phyloP scores from a whole-genome alignment of 2,797 vertebrate genomes.

The Zenarchopterus dispar region DNA sequence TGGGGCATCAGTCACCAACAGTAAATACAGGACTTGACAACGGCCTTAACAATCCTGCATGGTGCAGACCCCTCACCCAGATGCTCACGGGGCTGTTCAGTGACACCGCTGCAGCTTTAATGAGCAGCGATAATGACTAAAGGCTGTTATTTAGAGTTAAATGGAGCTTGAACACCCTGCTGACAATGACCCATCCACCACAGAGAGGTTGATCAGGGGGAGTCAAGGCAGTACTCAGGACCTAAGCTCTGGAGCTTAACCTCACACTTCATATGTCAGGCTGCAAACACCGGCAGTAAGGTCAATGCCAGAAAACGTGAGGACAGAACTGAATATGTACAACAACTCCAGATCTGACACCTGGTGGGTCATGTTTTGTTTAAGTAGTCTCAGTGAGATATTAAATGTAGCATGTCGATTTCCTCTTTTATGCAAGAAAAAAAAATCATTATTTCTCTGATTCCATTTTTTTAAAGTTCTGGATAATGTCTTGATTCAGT shows the following conservation, averaged over 20 bases:
- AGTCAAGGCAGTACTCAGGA: constrained; percentile 43
- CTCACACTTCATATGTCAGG: constrained; percentile 52
- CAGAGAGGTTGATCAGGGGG: constrained; percentile 59
- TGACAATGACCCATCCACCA: constrained; percentile 70
- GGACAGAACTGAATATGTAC: constrained; percentile 11
- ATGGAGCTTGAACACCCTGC: constrained; percentile 78
- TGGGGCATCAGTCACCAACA: constrained; percentile 1
- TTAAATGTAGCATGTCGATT: not conserved
- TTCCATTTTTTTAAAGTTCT: not conserved
- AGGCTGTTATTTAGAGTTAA: constrained; percentile 77
- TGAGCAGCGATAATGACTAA: constrained; percentile 74
- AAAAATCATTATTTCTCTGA: not conserved
- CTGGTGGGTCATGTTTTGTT: too few relatives aligned
- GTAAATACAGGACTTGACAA: constrained; percentile 13
- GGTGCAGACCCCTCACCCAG: constrained; percentile 47
- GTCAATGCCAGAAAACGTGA: constrained; percentile 25
- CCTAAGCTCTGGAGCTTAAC: constrained; percentile 51
- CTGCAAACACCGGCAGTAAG: constrained; percentile 11
- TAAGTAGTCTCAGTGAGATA: too few relatives aligned
- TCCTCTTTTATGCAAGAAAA: not conserved
- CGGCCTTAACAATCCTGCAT: constrained; percentile 27
- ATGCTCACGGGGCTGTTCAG: constrained; percentile 49
- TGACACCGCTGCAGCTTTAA: constrained; percentile 66
- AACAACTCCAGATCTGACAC: too few relatives aligned
- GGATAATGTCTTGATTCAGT: not conserved